phyloP scores from a whole-genome alignment of 64 coral and sea anemone genomes.

The Stichodactyla mertensii region DNA sequence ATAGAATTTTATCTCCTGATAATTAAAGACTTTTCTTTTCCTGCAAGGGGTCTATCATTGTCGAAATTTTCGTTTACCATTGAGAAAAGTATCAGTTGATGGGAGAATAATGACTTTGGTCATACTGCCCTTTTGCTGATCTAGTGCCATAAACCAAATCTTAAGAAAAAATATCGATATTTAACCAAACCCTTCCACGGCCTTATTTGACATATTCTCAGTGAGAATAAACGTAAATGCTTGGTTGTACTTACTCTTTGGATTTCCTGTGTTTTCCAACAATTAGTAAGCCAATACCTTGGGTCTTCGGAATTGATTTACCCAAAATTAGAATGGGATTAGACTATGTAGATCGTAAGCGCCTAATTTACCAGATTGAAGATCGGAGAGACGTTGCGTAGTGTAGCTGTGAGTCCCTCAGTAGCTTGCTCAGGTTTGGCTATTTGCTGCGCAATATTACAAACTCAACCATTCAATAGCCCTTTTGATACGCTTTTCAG shows the following conservation, averaged over 20 bases:
- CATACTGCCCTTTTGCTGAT: background rate
- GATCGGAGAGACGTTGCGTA: background rate
- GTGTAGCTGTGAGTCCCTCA: background rate
- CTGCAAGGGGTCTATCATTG: background rate
- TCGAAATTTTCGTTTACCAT: background rate
- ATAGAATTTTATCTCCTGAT: too few relatives aligned
- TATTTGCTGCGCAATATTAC: background rate
- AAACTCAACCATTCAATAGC: background rate
- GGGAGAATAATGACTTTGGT: background rate
- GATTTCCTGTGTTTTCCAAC: background rate
- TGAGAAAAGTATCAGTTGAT: background rate
- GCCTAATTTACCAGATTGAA: background rate
- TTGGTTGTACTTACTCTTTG: too few relatives aligned
- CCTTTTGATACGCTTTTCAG: background rate
- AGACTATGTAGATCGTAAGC: background rate
- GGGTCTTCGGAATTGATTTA: background rate
- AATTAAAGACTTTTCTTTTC: too few relatives aligned
- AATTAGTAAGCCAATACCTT: background rate
- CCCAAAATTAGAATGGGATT: background rate
- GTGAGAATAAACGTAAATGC: too few relatives aligned
- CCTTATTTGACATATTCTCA: too few relatives aligned
- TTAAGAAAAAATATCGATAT: background rate
- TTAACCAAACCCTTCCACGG: too few relatives aligned
- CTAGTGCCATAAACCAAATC: background rate
- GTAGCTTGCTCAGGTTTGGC: background rate